Base-by-base conservation (phyloP, 1,140 invertebrate genomes). In the Diachasma alloeum region DNA sequence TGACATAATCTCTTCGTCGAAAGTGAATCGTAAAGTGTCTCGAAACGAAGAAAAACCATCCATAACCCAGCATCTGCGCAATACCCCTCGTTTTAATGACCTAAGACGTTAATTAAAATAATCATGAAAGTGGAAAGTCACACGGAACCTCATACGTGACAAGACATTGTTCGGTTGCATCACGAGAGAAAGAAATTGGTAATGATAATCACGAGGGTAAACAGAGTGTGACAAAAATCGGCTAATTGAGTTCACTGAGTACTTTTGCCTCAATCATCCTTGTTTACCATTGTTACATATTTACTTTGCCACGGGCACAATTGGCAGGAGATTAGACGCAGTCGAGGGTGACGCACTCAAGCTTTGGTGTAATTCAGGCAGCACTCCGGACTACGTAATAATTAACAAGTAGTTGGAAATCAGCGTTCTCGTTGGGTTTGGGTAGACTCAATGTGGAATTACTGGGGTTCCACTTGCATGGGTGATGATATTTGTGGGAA, bases 401-500 rank as follows among this genome's bases (percentile, higher is more conserved):
- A 42, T 42, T 42, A 42, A 31, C 31, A 31, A 31, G 31, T 31
- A 3, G 31, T 3, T 31, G 31, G 31, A 31, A 31, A 42, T 42
- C 3, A 42, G 39, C 10, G 9, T 42, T 42, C 39, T 6, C 9
- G 39, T 1, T 31, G 39, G 9, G 13, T 42, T 42, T 42, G 9
- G 13, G 13, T 42, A 4, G 39, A 42, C 10, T 42, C 39, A 31
- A 31, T 11, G 39, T 10, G 9, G 39, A 42, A 42, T 42, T 42
- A 11, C 39, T 42, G 13, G 17, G 9, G n/a, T 13, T 53, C 48
- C 48, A 13, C 48, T 2, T 2, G 31, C 6, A 31, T 31, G 48
- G n/a, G 13, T 19, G 15, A 53, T 53, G 72, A 74, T 74, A 74
- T 67, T 66, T 24, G 56, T 74, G 72, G 44, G 72, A 74, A 74